Evolutionary conservation across 2,888 invertebrate genomes (phyloP).

Genomic region (Cephalotes varians): DNA sequence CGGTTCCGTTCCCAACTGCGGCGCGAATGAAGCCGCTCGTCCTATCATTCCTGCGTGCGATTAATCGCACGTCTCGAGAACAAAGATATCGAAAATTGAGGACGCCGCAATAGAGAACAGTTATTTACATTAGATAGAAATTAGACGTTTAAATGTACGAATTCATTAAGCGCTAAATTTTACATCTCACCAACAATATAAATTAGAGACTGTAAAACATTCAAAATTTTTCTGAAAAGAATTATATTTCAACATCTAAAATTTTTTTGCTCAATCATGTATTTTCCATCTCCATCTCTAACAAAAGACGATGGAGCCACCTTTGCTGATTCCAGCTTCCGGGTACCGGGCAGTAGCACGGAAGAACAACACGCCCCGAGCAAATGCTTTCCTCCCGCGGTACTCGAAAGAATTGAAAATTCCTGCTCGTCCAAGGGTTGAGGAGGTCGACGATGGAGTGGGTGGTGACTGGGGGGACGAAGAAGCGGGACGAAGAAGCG

Average conservation of each 20-base stretch:
- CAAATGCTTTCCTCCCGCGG: constrained; percentile 68
- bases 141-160: not conserved
- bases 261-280: not conserved
- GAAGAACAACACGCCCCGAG: constrained; percentile 55
- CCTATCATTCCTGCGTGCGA: constrained; percentile 67
- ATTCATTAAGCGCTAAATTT: not conserved
- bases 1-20: constrained; percentile 45
- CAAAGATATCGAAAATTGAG: constrained; percentile 5
- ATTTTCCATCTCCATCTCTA: not conserved
- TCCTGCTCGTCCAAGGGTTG: constrained; percentile 81
- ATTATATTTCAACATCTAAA: not conserved
- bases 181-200: not conserved
- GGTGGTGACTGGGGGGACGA: constrained; percentile 31
- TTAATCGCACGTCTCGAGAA: constrained; percentile 68
- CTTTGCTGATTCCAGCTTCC: constrained; percentile 42
- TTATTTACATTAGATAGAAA: not conserved
- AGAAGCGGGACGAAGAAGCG: constrained; percentile 63
- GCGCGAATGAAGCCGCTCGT: constrained; percentile 60
- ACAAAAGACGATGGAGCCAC: not conserved
- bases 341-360: constrained; percentile 34
- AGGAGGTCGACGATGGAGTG: constrained; percentile 69
- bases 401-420: constrained; percentile 83
- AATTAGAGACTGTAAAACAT: not conserved
- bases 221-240: constrained; percentile 8
- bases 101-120: not conserved